Evolutionary conservation across 2,888 invertebrate genomes (phyloP).

Genomic region (Rhagophthalmus giganteus): DNA sequence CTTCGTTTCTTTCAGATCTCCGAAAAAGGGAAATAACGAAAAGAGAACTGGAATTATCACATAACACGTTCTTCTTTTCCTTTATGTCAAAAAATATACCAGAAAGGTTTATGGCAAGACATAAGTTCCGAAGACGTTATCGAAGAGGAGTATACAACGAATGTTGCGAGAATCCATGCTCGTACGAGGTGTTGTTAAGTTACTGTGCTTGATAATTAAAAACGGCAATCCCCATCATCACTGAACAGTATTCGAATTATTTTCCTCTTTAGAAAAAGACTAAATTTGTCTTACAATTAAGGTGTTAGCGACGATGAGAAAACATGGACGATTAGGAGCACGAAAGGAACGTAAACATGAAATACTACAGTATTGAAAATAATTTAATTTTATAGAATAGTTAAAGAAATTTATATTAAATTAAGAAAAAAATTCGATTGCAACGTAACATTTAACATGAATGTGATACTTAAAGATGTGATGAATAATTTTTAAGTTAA

Average conservation of each 20-base stretch:
- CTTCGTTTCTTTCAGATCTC: background rate
- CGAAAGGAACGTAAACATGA: background rate
- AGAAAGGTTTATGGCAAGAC: constrained; percentile 37
- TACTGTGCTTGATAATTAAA: constrained; percentile 42
- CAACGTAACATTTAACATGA: constrained; percentile 13
- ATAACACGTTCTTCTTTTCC: constrained; percentile 22
- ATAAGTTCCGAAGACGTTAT: constrained; percentile 35
- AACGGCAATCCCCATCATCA: background rate
- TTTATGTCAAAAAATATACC: constrained; percentile 39
- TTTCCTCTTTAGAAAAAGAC: constrained; percentile 1
- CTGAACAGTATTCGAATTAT: constrained; percentile 15
- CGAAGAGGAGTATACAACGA: constrained; percentile 48
- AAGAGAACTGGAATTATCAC: background rate
- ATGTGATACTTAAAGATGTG: constrained; percentile 28
- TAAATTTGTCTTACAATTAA: too few species aligned
- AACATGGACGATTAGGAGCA: background rate
- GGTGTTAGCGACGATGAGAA: too few species aligned
- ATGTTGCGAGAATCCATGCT: constrained; percentile 49
- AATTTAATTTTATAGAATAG: too few species aligned
- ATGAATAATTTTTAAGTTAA: constrained; percentile 22
- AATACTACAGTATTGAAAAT: constrained; percentile 6
- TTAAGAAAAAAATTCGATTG: background rate
- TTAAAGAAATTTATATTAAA: too few species aligned
- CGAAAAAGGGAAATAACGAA: background rate
- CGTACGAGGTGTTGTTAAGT: constrained; percentile 43